A percentile compares a stretch with the other conserved stretches of the same genome.
phyloP scores from a whole-genome alignment of 2,113 vertebrate species.

The Hystrix cristata region DNA sequence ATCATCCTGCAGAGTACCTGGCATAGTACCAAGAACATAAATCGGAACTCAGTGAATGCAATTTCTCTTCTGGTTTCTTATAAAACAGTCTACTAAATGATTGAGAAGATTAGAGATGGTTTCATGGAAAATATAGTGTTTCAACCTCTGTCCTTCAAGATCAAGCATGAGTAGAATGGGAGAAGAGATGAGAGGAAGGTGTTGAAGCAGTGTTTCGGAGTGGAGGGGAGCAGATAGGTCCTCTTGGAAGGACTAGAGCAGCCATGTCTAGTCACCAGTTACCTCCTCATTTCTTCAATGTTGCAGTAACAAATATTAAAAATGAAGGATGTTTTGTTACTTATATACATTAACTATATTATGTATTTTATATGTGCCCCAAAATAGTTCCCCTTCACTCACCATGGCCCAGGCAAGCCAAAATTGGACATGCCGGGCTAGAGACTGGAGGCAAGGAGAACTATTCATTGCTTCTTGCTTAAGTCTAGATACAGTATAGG shows the following conservation, averaged over 20 bases:
- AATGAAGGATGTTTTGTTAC: not conserved
- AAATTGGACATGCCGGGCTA: not conserved
- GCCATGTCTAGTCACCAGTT: not conserved
- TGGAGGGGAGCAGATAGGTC: not conserved
- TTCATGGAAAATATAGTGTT: constrained; percentile 54
- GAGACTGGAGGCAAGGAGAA: not conserved
- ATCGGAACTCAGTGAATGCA: constrained; percentile 24
- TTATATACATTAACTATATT: not conserved
- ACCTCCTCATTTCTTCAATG: not conserved
- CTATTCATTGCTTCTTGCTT: not conserved
- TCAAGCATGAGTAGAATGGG: not conserved
- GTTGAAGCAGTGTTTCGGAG: not conserved
- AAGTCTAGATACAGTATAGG: not conserved
- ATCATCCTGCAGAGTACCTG: not conserved
- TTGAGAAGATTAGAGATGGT: constrained; percentile 37
- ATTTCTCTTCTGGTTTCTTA: constrained; percentile 47
- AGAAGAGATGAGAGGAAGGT: not conserved
- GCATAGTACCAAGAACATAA: not conserved
- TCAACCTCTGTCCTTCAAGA: constrained; percentile 6
- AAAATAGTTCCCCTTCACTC: not conserved
- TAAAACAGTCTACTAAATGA: not conserved
- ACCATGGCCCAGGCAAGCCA: not conserved
- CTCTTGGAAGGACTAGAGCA: not conserved
- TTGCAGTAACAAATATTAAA: not conserved
- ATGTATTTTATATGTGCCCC: not conserved